phyloP scores from a whole-genome alignment of 2,888 invertebrate species.

The Apamea crenata region DNA sequence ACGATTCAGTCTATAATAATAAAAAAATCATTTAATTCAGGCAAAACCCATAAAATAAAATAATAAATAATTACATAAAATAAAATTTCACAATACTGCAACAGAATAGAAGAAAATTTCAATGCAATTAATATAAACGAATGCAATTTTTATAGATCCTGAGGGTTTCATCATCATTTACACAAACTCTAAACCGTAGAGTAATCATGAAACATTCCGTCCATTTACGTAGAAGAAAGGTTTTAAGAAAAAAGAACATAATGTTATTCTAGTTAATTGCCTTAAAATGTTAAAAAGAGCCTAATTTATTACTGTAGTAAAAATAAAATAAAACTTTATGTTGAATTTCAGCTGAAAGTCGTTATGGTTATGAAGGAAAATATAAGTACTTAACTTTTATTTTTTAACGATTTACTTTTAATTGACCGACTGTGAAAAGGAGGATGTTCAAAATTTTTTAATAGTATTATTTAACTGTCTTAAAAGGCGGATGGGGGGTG shows the following conservation, averaged over 20 bases:
- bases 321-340: conserved; percentile 51
- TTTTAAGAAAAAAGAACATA: conserved; percentile 4
- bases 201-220: neutral
- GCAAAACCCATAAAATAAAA: neutral
- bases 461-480: too few relatives aligned
- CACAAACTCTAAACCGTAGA: neutral
- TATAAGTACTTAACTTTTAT: conserved; percentile 7
- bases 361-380: conserved; percentile 27
- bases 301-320: conserved; percentile 48
- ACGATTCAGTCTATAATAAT: neutral
- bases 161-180: neutral
- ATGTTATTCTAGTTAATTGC: conserved; percentile 28
- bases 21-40: neutral
- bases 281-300: conserved; percentile 37
- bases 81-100: neutral
- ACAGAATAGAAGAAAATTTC: neutral
- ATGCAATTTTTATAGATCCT: neutral
- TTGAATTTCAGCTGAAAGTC: conserved; percentile 22
- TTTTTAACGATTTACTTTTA: conserved; percentile 31
- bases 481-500: too few relatives aligned
- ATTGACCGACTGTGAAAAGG: neutral
- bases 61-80: neutral
- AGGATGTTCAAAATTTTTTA: neutral
- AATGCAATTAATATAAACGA: neutral
- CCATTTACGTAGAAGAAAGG: neutral